A percentile compares a stretch with the other conserved stretches of the same genome.
Evolutionary conservation across 2,797 vertebrate genomes (phyloP).

Genomic region (Manis pentadactyla): DNA sequence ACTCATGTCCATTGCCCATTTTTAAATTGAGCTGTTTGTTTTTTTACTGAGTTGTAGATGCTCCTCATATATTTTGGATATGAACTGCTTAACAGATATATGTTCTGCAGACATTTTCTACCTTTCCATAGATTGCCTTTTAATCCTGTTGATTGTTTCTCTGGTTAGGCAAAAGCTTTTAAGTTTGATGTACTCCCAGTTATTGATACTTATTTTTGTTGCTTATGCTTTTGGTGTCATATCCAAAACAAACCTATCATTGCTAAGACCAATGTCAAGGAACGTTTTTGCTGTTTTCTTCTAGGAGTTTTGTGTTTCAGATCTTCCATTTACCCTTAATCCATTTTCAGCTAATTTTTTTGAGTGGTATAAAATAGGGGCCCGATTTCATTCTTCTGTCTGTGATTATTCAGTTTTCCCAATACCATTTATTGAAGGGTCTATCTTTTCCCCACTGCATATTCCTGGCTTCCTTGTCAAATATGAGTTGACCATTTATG

Average conservation of each 20-base stretch:
- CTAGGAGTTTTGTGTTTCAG: not conserved
- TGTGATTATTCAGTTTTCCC: no score
- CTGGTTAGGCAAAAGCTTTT: not conserved
- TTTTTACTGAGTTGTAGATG: not conserved
- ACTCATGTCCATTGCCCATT: not conserved
- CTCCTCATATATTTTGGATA: no score
- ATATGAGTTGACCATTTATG: not conserved
- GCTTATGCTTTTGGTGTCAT: no score
- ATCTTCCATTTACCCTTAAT: not conserved
- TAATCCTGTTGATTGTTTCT: not conserved
- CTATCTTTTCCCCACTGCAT: not conserved
- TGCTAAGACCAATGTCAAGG: no score
- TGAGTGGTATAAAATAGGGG: not conserved
- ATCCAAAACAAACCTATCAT: no score
- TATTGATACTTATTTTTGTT: no score
- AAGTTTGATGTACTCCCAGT: no score
- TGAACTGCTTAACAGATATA: no score
- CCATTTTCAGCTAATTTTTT: not conserved
- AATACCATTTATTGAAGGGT: no score
- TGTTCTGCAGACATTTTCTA: not conserved
- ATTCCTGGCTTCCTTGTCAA: not conserved
- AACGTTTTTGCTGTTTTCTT: no score
- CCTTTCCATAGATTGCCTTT: not conserved
- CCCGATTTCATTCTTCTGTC: not conserved
- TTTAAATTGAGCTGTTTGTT: not conserved